Conservation (phyloP, 2,113 vertebrate genomes). For the Plecotus auritus region DNA sequence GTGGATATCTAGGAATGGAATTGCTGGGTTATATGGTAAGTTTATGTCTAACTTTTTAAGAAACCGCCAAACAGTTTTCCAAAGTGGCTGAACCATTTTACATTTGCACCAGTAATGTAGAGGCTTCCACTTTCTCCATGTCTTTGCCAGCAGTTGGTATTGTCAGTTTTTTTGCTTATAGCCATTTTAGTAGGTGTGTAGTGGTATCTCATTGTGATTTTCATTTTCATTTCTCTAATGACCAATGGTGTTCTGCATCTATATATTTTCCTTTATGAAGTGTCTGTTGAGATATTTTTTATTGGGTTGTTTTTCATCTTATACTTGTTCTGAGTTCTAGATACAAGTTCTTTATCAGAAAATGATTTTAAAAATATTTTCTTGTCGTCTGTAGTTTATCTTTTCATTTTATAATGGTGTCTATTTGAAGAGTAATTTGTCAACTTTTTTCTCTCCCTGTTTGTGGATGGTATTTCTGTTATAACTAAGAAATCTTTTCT, state of each 20-base stretch:
- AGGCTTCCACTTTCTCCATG: conserved; percentile 15
- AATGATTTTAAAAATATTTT: conserved; percentile 14
- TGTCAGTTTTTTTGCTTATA: conserved; percentile 33
- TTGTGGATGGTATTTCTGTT: conserved; percentile 1
- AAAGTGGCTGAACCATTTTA: conserved; percentile 41
- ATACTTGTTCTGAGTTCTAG: conserved; percentile 13
- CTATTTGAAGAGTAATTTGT: neutral
- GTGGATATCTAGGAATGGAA: conserved; percentile 55
- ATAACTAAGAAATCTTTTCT: conserved; percentile 29
- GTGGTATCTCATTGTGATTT: conserved; percentile 41
- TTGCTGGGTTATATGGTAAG: conserved; percentile 52
- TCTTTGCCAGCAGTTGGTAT: conserved; percentile 33
- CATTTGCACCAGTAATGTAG: conserved; percentile 9
- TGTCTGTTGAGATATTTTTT: conserved; percentile 9
- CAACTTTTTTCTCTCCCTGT: neutral
- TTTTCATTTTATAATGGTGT: conserved; percentile 15
- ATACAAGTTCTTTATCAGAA: neutral
- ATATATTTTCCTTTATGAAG: conserved; percentile 20
- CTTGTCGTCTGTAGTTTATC: neutral
- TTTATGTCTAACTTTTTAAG: conserved; percentile 46
- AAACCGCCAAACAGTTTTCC: conserved; percentile 24
- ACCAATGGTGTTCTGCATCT: neutral
- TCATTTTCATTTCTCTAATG: conserved; percentile 22
- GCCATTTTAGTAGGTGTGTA: conserved; percentile 33
- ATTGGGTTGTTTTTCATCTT: neutral